phyloP scores from a whole-genome alignment of 2,113 vertebrate species.

The Xiphophorus couchianus region DNA sequence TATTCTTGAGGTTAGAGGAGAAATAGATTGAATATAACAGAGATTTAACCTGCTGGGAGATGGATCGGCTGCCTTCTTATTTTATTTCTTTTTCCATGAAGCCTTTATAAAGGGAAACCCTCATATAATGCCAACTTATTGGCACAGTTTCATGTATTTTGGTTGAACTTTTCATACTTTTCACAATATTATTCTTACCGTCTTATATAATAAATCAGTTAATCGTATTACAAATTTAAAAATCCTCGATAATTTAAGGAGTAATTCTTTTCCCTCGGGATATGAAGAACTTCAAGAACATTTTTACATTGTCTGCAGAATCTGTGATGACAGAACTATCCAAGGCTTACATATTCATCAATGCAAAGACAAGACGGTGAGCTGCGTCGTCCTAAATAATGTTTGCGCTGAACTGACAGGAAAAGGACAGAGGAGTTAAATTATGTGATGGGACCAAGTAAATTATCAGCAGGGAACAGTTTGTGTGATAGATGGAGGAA shows the following conservation, averaged over 20 bases:
- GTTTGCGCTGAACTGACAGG: constrained; percentile 31
- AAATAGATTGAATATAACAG: constrained; percentile 29
- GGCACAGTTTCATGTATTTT: not conserved
- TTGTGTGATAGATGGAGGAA: not conserved
- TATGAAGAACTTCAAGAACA: not conserved
- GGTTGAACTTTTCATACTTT: not conserved
- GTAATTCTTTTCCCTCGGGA: no score
- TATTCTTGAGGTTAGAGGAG: constrained; percentile 39
- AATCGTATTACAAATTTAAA: no score
- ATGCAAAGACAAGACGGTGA: not conserved
- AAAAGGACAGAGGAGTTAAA: constrained; percentile 9
- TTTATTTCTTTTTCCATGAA: constrained; percentile 5
- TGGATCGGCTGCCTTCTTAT: constrained; percentile 26
- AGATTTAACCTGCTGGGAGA: constrained; percentile 31
- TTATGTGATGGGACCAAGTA: constrained; percentile 20
- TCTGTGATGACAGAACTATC: not conserved
- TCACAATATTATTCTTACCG: not conserved
- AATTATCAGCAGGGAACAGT: constrained; percentile 20
- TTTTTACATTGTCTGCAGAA: not conserved
- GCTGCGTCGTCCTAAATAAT: constrained; percentile 12
- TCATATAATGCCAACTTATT: not conserved
- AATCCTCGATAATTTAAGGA: no score
- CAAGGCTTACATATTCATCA: not conserved
- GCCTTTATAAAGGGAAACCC: not conserved
- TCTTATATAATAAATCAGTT: not conserved